These are phyloP conservation scores for Amyelois transitella DNA, from an alignment of 1,140 invertebrate species.

Conservation along the genomic window DNA sequence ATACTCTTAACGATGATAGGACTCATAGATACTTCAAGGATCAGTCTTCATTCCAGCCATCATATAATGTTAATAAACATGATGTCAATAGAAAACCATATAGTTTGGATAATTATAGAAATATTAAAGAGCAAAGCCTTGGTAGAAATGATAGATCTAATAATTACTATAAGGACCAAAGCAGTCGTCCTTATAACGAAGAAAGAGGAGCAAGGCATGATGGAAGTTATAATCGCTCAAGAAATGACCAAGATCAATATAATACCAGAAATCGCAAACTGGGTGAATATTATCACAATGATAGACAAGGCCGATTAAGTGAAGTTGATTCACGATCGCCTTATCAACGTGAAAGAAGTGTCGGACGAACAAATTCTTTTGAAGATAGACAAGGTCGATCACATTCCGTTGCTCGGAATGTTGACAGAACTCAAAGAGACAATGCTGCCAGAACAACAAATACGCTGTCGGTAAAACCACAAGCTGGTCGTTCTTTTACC, in stretches of 20 bases:
- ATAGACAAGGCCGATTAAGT: conserved; percentile 19
- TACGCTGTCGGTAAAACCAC: conserved; percentile 28
- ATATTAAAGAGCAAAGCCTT: conserved; percentile 24
- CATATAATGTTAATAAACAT: conserved; percentile 10
- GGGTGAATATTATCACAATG: conserved; percentile 17
- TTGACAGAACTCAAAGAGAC: conserved; percentile 11
- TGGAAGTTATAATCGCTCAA: conserved; percentile 22
- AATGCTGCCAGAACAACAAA: conserved; percentile 26
- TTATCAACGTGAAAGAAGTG: conserved; percentile 25
- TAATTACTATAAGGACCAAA: conserved; percentile 22
- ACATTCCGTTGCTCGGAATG: conserved; percentile 11
- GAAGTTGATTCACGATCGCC: not conserved
- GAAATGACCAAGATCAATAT: conserved; percentile 26
- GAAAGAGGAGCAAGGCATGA: conserved; percentile 26
- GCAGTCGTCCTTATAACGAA: conserved; percentile 17
- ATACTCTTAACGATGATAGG: conserved; percentile 19
- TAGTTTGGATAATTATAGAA: conserved; percentile 19
- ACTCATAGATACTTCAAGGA: conserved; percentile 26
- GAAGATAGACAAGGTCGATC: conserved; percentile 8
- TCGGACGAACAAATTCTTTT: conserved; percentile 11
- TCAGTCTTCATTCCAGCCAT: not conserved
- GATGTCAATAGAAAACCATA: conserved; percentile 14
- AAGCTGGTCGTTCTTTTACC: conserved; percentile 37
- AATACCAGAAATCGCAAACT: conserved; percentile 17
- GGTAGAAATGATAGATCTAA: conserved; percentile 32